A percentile compares a stretch with the other conserved stretches of the same genome.
phyloP scores from a whole-genome alignment of 2,797 vertebrate genomes.

The Leptoclinus maculatus region DNA sequence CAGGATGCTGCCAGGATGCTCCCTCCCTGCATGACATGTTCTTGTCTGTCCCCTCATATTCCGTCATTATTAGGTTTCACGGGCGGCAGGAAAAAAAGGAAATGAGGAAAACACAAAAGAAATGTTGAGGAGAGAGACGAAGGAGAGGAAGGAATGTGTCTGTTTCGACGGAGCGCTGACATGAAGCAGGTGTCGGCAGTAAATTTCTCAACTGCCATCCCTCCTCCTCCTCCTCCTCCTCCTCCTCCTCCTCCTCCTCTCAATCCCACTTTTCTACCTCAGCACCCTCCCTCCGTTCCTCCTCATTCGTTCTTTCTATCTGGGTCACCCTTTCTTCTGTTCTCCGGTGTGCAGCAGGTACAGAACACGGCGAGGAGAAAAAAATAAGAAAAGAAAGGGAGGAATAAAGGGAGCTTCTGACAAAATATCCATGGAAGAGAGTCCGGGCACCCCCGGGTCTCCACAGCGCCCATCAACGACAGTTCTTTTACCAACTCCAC shows the following conservation, averaged over 20 bases:
- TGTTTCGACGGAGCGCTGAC: constrained; percentile 52
- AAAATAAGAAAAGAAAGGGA: background rate
- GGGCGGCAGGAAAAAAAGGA: background rate
- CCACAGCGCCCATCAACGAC: constrained; percentile 13
- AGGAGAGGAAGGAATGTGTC: constrained; percentile 50
- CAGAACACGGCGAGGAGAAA: constrained; percentile 22
- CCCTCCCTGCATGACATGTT: constrained; percentile 57
- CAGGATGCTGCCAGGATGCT: constrained; percentile 10
- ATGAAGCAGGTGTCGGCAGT: constrained; percentile 68
- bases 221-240: background rate
- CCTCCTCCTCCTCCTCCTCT: constrained; percentile 5
- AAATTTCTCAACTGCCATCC: constrained; percentile 52
- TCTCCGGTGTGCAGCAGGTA: constrained; percentile 53
- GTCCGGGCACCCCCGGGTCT: constrained; percentile 37
- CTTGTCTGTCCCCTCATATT: constrained; percentile 65
- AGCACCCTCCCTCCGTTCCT: constrained; percentile 14
- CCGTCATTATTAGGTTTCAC: constrained; percentile 46
- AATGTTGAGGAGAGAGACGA: constrained; percentile 33
- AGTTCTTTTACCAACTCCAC: constrained; percentile 41
- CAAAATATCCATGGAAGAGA: constrained; percentile 14
- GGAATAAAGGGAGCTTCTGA: constrained; percentile 24
- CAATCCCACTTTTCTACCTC: constrained; percentile 34
- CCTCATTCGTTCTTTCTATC: constrained; percentile 60
- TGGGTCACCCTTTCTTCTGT: constrained; percentile 74
- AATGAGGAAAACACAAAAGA: background rate